Conservation (phyloP, 2,888 invertebrate genomes). For the Acanthosepion pharaonis region DNA sequence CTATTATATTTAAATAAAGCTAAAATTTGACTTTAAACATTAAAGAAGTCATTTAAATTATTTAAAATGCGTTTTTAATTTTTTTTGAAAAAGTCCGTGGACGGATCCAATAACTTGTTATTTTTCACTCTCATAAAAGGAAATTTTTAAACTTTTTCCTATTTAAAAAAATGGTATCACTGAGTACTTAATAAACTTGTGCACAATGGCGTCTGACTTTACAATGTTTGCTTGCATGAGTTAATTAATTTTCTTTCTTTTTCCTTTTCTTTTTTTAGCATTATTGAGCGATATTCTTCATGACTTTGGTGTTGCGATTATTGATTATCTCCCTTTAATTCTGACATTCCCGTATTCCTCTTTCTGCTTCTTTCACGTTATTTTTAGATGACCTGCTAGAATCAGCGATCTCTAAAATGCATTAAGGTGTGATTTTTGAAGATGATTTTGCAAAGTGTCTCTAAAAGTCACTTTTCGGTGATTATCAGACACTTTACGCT, state of each 20-base stretch:
- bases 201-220: neutral
- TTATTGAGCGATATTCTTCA: neutral
- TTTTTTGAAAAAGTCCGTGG: no score
- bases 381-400: neutral
- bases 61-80: no score
- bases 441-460: neutral
- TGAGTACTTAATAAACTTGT: neutral
- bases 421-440: constrained; percentile 33
- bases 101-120: no score
- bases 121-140: no score
- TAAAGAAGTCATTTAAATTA: no score
- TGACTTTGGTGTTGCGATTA: neutral
- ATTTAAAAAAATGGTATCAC: neutral
- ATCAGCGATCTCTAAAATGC: neutral
- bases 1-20: no score
- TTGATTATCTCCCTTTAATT: neutral
- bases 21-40: no score
- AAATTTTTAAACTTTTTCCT: neutral
- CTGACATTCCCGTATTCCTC: neutral
- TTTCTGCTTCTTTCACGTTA: neutral
- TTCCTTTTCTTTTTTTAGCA: neutral
- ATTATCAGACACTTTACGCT: neutral
- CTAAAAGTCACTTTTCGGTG: neutral
- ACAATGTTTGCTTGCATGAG: neutral
- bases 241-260: neutral